Evolutionary conservation across 1,140 invertebrate species (phyloP), one percentile per base, ranked within the genome.

Genomic region (Saxidomus purpurata): DNA sequence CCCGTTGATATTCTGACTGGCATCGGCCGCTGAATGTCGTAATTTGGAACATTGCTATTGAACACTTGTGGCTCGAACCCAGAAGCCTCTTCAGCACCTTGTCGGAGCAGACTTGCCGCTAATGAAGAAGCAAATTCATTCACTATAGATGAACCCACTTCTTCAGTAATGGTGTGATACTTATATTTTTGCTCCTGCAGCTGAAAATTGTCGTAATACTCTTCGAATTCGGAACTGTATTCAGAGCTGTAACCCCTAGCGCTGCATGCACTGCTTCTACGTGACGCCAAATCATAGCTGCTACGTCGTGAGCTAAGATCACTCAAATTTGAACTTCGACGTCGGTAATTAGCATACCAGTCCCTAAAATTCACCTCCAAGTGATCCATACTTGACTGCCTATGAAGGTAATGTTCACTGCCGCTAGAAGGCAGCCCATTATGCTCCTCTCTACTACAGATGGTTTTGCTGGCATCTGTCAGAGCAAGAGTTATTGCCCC

Each of bases 191-290:
- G 90, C 34, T 93, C 91, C 28, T 91, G 86, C 69, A 90, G 87
- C 69, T 93, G 91, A 88, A 93, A 93, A 43, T 92, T 92, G 22
- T 94, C 93, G 61, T 93, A 93, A 86, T 90, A 93, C 83, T 95
- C 95, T 81, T 95, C 95, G 59, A 95, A 93, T 74, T 95, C 95
- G 36, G 94, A 94, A 74, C 94, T 94, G 63, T 94, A 93, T 49
- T 95, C 94, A 4, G 94, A 94, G 80, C 94, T 95, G 36, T 94
- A 92, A 59, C 94, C 91, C 0, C 93, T 94, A 63, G 93, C 93
- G 52, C 92, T 89, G 43, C 87, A 89, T 28, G 22, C 77, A 36
- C 77, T 81, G 36, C 87, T 89, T 47, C 87, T 63, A 0, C 87
- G 38, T 17, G 87, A 89, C 0, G 79, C 69, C n/a, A 81, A 25